Evolutionary conservation across 2,113 vertebrate genomes (phyloP).

Genomic region (Etia nguti): DNA sequence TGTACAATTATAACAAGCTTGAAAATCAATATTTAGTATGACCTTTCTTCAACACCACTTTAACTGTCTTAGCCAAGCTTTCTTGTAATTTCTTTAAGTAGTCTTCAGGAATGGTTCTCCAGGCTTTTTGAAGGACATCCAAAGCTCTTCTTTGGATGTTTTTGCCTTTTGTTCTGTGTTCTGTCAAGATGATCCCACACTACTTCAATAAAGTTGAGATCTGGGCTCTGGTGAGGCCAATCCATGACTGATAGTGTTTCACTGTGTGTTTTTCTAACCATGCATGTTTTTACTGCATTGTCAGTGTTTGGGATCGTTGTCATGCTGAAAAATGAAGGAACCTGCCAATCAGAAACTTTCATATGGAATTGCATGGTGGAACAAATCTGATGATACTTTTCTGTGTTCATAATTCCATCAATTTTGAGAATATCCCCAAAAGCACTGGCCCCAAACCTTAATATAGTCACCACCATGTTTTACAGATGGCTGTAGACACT

Average conservation of each 20-base stretch:
- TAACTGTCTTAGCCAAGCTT: background rate
- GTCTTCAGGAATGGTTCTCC: background rate
- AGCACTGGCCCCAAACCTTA: background rate
- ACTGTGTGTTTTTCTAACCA: background rate
- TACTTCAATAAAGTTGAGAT: background rate
- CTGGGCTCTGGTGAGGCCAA: background rate
- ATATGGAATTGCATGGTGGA: background rate
- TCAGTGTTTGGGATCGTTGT: background rate
- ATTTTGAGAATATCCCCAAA: background rate
- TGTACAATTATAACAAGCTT: background rate
- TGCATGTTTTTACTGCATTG: background rate
- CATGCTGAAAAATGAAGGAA: background rate
- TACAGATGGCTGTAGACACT: background rate
- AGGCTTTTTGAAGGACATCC: background rate
- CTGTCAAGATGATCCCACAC: background rate
- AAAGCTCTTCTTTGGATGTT: background rate
- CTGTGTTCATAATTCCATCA: background rate
- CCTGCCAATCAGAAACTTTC: background rate
- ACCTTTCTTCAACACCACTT: background rate
- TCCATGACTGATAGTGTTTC: background rate
- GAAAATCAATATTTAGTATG: background rate
- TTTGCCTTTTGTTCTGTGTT: background rate
- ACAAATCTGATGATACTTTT: background rate
- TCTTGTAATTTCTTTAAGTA: background rate
- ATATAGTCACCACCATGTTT: background rate